Evolutionary conservation across 2,113 vertebrate genomes (phyloP), one percentile per base, ranked within the genome.

Genomic region (Arothron firmamentum): DNA sequence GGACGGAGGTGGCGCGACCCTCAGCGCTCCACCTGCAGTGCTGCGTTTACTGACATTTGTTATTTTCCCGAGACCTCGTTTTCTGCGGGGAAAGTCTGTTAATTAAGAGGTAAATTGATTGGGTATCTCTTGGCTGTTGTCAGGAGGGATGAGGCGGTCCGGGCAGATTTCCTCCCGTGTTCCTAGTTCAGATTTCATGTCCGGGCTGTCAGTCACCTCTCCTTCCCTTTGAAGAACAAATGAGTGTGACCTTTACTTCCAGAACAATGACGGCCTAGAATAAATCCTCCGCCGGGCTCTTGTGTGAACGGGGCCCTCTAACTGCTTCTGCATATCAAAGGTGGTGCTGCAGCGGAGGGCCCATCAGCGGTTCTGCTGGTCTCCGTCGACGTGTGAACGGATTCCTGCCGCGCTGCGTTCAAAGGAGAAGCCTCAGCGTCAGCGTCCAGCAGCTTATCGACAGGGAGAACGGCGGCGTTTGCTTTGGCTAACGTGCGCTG

Each of bases 361-460:
- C 56, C 65, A 25, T 68, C 67, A 62, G 21, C 53, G 20, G 60
- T 80, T 69, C 58, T 66, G 80, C 72, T 63, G 67, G 18, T 65
- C 59, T 73, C 73, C 63, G 71, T 65, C 46, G 54, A 73, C 68
- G 55, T 68, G 61, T 49, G 55, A 58, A 64, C 52, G 67, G 57
- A 62, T 71, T 77, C 65, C 16, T 49, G 56, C 70, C 57, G 43
- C 43, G 4, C 18, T 9, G 8, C 3, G 58, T 61, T 74, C 65
- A 34, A 46, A 46, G 59, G 38, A 59, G 65, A 77, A 76, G 81
- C 41, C 52, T 2, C 45, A 4, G 50, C 52, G 81, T 91, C 85
- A 88, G 84, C 89, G 88, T 74, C 67, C 54, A 60, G 53, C 57
- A 83, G 80, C 82, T 71, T 87, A 82, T 67, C 75, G 83, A 90